A percentile compares a stretch with the other conserved stretches of the same genome.
Evolutionary conservation across 2,113 vertebrate genomes (phyloP).

Genomic region (Otus sunia): DNA sequence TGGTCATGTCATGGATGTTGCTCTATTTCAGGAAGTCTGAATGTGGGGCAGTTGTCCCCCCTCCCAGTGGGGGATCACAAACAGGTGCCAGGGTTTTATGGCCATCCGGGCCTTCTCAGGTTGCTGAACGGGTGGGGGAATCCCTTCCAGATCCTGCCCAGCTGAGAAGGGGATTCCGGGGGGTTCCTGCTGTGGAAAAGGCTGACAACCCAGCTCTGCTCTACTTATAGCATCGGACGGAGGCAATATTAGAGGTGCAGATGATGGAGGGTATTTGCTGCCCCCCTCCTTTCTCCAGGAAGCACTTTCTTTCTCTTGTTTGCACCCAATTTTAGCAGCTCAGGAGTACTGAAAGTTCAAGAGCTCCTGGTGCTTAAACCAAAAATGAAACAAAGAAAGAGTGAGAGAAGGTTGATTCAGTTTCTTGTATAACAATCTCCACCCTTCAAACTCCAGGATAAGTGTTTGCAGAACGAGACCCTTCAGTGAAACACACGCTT

Average conservation of each 20-base stretch:
- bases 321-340: neutral
- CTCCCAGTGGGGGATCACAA: slow-evolving; percentile 6
- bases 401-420: neutral
- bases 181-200: neutral
- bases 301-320: neutral
- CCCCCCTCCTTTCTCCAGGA: neutral
- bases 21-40: slow-evolving; percentile 41
- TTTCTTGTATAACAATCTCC: neutral
- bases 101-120: slow-evolving; percentile 8
- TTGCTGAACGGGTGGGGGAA: slow-evolving; percentile 45
- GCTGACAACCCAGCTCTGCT: neutral
- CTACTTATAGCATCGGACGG: neutral
- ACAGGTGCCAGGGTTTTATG: slow-evolving; percentile 46
- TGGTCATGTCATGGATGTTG: neutral
- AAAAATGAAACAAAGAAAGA: neutral
- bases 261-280: neutral
- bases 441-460: neutral
- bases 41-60: slow-evolving; percentile 9
- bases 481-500: neutral
- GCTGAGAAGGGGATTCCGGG: slow-evolving; percentile 17
- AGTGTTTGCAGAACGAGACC: slow-evolving; percentile 6
- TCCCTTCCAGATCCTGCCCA: slow-evolving; percentile 46
- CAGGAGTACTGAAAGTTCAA: neutral
- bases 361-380: neutral
- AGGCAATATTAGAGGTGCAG: neutral